phyloP scores from a whole-genome alignment of 2,888 invertebrate genomes.

The Deilephila porcellus region DNA sequence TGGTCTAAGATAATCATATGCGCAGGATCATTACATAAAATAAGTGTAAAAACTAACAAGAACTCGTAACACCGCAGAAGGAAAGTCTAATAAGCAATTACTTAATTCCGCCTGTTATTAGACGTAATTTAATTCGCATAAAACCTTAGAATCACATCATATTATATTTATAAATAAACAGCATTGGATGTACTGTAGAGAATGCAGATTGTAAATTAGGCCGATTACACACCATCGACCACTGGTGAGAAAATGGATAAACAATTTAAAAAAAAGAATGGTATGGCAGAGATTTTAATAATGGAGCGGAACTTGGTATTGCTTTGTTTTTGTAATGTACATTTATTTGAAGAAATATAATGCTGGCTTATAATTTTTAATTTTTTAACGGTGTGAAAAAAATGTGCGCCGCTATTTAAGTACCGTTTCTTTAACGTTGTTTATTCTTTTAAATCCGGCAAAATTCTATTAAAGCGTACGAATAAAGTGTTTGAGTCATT shows the following conservation, averaged over 20 bases:
- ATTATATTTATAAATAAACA: conserved; percentile 1
- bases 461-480: too few species aligned
- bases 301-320: too few species aligned
- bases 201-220: not conserved
- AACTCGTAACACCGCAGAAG: not conserved
- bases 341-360: too few species aligned
- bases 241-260: not conserved
- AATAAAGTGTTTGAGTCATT: too few species aligned
- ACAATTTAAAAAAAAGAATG: not conserved
- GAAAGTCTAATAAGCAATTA: conserved; percentile 21
- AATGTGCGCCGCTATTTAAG: too few species aligned
- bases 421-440: too few species aligned
- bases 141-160: not conserved
- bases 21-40: not conserved
- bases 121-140: conserved; percentile 16
- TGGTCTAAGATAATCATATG: not conserved
- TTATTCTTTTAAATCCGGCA: too few species aligned
- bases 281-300: too few species aligned
- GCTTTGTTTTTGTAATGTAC: too few species aligned
- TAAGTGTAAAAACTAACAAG: not conserved
- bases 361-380: too few species aligned
- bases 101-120: conserved; percentile 17
- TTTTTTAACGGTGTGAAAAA: too few species aligned
- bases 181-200: not conserved
- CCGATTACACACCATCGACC: not conserved